Conservation (phyloP, 2,888 invertebrate species). For the Pterostichus niger region DNA sequence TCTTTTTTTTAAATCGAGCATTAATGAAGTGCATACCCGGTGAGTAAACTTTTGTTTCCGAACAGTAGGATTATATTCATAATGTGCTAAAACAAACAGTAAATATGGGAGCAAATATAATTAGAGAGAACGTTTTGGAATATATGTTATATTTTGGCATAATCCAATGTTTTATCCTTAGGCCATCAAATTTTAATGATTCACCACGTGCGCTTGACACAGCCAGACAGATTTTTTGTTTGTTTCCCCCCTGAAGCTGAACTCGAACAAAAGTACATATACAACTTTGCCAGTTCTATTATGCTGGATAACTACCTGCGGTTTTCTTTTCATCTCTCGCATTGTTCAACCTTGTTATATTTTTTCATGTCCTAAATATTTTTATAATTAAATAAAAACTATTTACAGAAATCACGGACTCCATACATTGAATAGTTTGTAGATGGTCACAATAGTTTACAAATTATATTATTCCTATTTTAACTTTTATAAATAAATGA, state of each 20-base stretch:
- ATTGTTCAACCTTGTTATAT: too few relatives aligned
- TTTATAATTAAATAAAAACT: background rate
- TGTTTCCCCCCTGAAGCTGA: background rate
- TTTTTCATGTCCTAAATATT: too few relatives aligned
- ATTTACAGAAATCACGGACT: too few relatives aligned
- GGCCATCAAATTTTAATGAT: constrained; percentile 55
- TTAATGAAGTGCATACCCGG: background rate
- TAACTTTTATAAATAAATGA: too few relatives aligned
- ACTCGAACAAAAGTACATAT: background rate
- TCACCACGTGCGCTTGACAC: constrained; percentile 31
- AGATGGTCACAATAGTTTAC: too few relatives aligned
- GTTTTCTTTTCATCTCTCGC: too few relatives aligned
- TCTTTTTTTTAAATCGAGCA: too few relatives aligned
- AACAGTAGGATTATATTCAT: constrained; percentile 31
- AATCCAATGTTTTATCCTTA: constrained; percentile 27
- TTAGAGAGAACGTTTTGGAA: constrained; percentile 26
- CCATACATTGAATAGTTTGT: too few relatives aligned
- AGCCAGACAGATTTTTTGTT: constrained; percentile 33
- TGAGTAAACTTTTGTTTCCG: constrained; percentile 14
- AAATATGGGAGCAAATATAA: constrained; percentile 36
- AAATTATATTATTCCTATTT: too few relatives aligned
- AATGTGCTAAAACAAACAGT: constrained; percentile 17
- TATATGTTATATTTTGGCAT: background rate
- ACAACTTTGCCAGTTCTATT: background rate
- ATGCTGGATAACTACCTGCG: background rate